Evolutionary conservation across 2,113 vertebrate genomes (phyloP).

Genomic region (Mustela nigripes): DNA sequence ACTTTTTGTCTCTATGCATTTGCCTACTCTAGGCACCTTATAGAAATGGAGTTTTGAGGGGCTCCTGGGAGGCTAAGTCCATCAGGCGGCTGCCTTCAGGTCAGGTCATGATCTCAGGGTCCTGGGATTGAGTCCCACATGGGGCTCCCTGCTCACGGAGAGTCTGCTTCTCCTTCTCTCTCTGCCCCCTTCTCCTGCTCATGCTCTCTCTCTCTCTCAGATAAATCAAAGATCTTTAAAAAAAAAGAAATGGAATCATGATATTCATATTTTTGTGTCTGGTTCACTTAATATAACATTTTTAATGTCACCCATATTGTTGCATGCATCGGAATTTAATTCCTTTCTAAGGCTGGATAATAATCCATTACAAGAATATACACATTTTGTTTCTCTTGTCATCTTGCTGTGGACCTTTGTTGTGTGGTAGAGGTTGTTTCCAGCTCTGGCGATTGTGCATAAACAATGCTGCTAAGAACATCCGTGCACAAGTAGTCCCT

Average conservation of each 20-base stretch:
- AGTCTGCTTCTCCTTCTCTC: too few relatives aligned
- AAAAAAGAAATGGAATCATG: background rate
- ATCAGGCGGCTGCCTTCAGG: background rate
- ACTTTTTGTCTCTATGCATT: background rate
- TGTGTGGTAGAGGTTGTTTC: background rate
- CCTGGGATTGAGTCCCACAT: too few relatives aligned
- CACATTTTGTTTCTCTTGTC: background rate
- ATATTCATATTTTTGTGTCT: background rate
- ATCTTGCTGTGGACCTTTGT: background rate
- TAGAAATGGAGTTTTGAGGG: background rate
- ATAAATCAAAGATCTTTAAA: too few relatives aligned
- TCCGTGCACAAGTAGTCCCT: background rate
- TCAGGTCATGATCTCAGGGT: background rate
- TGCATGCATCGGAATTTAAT: background rate
- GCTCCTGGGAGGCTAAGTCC: background rate
- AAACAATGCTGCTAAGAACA: background rate
- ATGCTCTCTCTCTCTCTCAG: background rate
- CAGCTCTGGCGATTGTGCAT: background rate
- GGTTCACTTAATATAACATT: background rate
- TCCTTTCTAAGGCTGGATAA: background rate
- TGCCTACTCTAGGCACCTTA: background rate
- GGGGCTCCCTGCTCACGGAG: too few relatives aligned
- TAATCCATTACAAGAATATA: background rate
- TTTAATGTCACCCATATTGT: background rate
- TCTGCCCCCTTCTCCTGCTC: background rate